These are phyloP conservation scores for Myotis planiceps DNA, from an alignment of 2,797 vertebrate genomes.

Conservation along the genomic window DNA sequence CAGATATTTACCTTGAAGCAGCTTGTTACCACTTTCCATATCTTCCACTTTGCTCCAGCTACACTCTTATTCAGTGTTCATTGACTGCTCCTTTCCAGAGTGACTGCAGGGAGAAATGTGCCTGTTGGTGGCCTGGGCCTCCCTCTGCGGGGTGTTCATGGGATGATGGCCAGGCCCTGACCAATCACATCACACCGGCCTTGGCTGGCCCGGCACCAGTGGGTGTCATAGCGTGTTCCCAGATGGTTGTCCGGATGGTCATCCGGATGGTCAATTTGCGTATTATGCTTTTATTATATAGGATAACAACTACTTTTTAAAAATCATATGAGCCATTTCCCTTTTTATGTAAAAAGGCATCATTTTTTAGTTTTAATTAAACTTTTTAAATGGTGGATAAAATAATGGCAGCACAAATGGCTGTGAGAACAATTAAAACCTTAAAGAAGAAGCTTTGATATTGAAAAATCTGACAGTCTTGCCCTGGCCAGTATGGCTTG, in stretches of 20 bases:
- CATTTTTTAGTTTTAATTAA: not conserved
- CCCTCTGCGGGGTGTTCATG: no score
- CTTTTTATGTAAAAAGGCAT: conserved; percentile 22
- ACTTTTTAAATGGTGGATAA: not conserved
- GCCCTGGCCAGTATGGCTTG: not conserved
- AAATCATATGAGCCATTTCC: not conserved
- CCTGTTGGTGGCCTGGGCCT: not conserved
- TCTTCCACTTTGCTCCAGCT: not conserved
- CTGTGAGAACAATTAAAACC: not conserved
- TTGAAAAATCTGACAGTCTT: not conserved
- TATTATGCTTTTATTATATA: no score
- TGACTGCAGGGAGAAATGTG: not conserved
- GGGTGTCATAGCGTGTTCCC: no score
- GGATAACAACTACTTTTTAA: not conserved
- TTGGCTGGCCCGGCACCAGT: no score
- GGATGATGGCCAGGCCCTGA: no score
- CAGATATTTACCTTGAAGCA: not conserved
- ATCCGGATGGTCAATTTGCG: no score
- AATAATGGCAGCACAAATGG: not conserved
- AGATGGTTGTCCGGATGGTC: no score
- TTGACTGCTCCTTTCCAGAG: not conserved
- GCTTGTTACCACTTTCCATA: not conserved
- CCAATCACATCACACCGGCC: no score
- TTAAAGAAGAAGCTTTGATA: not conserved
- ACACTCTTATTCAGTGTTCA: not conserved